phyloP scores from a whole-genome alignment of 2,888 invertebrate species.

The Cosmia pyralina region DNA sequence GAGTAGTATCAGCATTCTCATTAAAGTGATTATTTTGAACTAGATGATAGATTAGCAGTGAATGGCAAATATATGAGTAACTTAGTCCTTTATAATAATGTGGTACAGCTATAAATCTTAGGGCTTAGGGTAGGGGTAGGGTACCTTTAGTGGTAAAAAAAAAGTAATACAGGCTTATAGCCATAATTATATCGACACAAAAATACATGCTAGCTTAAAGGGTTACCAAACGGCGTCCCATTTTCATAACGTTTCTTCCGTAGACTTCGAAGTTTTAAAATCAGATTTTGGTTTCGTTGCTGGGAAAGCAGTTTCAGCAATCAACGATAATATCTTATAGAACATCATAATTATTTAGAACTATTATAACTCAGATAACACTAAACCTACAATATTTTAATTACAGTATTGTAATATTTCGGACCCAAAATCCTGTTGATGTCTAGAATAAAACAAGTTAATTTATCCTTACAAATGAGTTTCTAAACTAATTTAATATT shows the following conservation, averaged over 20 bases:
- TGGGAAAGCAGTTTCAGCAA: not conserved
- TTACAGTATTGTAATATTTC: not conserved
- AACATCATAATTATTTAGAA: not conserved
- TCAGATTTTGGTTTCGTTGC: not conserved
- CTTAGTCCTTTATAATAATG: constrained; percentile 32
- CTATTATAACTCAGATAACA: too few species aligned
- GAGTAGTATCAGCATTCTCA: constrained; percentile 31
- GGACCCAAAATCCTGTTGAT: constrained; percentile 19
- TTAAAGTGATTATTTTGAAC: constrained; percentile 51
- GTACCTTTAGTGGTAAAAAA: not conserved
- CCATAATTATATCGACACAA: not conserved
- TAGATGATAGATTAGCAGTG: constrained; percentile 46
- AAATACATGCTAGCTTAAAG: constrained; percentile 4
- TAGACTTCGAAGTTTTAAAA: not conserved
- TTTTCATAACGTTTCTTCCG: not conserved
- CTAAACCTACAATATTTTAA: not conserved
- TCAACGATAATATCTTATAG: too few species aligned
- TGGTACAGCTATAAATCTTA: constrained; percentile 4
- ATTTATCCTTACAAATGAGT: constrained; percentile 23
- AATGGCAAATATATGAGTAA: constrained; percentile 43
- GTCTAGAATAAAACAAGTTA: constrained; percentile 22
- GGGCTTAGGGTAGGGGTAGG: not conserved
- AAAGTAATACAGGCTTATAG: not conserved
- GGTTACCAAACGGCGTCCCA: not conserved
- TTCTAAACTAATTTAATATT: constrained; percentile 45